These are phyloP conservation scores for Sarcophilus harrisii DNA, from an alignment of 2,797 vertebrate genomes.

Conservation along the genomic window DNA sequence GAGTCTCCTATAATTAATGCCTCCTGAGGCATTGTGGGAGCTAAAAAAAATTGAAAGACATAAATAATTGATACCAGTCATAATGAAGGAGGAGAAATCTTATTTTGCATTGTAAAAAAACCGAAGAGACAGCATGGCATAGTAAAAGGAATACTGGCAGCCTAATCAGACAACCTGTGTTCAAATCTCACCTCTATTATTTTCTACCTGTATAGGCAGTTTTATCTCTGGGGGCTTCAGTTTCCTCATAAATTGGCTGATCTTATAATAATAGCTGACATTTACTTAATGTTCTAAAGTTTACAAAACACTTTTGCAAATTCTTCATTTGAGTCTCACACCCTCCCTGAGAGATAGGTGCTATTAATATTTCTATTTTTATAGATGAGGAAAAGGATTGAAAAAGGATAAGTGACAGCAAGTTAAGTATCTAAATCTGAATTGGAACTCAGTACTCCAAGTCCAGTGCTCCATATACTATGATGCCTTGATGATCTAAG, in stretches of 20 bases:
- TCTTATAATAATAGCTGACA: neutral
- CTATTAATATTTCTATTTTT: neutral
- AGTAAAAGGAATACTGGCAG: neutral
- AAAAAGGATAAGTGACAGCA: neutral
- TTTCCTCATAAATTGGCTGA: neutral
- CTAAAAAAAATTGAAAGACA: neutral
- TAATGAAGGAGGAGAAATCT: neutral
- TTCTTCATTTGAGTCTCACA: neutral
- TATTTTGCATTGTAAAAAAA: neutral
- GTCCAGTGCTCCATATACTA: neutral
- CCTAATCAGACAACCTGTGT: neutral
- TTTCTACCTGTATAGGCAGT: neutral
- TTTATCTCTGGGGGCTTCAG: neutral
- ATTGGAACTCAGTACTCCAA: neutral
- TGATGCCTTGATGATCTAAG: neutral
- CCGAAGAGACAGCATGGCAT: neutral
- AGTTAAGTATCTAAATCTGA: neutral
- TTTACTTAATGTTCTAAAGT: neutral
- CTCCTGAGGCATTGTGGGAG: neutral
- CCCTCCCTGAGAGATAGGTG: neutral
- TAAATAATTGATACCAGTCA: neutral
- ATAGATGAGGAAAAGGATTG: neutral
- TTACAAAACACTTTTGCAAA: neutral
- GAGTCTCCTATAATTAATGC: neutral
- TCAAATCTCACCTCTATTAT: neutral